Conservation (phyloP, 2,113 vertebrate species). For the Bos javanicus region DNA sequence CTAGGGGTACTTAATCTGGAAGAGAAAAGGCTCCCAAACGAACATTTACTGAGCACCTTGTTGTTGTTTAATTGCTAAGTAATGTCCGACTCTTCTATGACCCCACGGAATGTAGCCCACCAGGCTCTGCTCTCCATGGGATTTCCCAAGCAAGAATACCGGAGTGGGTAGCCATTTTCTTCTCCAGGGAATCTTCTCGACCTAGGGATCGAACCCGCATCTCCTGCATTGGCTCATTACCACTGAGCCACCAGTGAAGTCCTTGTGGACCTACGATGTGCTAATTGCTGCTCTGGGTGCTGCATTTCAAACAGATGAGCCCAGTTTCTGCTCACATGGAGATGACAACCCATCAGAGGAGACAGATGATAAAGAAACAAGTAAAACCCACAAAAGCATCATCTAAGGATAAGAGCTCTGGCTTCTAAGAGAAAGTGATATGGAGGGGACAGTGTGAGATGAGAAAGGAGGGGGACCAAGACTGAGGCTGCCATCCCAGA, state of each 20-base stretch:
- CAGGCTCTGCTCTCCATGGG: background rate
- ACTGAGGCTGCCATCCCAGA: background rate
- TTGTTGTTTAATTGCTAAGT: background rate
- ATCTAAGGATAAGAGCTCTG: background rate
- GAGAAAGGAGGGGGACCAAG: background rate
- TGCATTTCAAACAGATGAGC: background rate
- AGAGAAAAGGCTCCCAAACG: background rate
- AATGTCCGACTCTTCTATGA: background rate
- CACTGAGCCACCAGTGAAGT: background rate
- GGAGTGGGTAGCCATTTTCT: background rate
- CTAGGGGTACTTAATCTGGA: background rate
- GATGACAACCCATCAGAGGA: background rate
- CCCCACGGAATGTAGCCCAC: background rate
- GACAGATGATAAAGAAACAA: background rate
- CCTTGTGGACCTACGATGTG: background rate
- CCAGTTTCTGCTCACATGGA: background rate
- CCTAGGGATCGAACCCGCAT: fast-evolving
- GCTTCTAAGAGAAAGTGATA: background rate
- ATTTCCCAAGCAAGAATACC: background rate
- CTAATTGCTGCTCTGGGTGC: background rate
- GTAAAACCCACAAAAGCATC: background rate
- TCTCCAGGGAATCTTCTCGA: background rate
- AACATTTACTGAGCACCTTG: background rate
- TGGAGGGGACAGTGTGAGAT: background rate
- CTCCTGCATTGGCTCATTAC: background rate